Base-by-base conservation (phyloP, 2,888 invertebrate species). In the Pemphredon lugubris region DNA sequence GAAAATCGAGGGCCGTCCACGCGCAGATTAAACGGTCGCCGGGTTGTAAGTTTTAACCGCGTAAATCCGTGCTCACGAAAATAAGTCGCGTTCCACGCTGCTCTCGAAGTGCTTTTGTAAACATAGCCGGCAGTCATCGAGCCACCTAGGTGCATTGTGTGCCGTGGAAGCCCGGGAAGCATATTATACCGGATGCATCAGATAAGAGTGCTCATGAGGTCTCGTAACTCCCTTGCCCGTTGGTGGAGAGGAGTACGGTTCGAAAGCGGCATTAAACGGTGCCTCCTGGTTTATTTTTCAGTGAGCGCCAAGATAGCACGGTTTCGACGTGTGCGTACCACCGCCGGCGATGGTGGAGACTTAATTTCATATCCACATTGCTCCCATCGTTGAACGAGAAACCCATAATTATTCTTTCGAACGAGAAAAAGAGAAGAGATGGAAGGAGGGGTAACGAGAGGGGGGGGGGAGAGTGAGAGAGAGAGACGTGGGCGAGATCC, bases 341-440 rank as follows among this genome's bases (percentile, higher is more conserved):
- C 80, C 70, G 72, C 77, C 77, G 63, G 54, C 73, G 75, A 65
- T 73, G 57, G 65, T 65, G n/a, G n/a, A n/a, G n/a, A n/a, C n/a
- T n/a, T n/a, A n/a, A n/a, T n/a, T n/a, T n/a, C n/a, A n/a, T n/a
- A n/a, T n/a, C n/a, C n/a, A n/a, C n/a, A n/a, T n/a, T n/a, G n/a
- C n/a, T n/a, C n/a, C n/a, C n/a, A n/a, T n/a, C n/a, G 42, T 50
- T 23, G n/a, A 3, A 18, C 60, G 39, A 20, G 48, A 71, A 76
- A 84, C 84, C 80, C 77, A 75, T 80, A 83, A 84, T 84, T 84
- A 84, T 83, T 78, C 57, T 57, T 66, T 77, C 77, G 75, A 74
- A 79, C 73, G 72, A 73, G 66, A 77, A 79, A n/a, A n/a, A n/a
- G n/a, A n/a, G n/a, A n/a, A n/a, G n/a, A n/a, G n/a, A n/a, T n/a